A percentile compares a stretch with the other conserved stretches of the same genome.
Conservation (phyloP, 1,140 invertebrate genomes). For the Lordiphosa clarofinis region DNA sequence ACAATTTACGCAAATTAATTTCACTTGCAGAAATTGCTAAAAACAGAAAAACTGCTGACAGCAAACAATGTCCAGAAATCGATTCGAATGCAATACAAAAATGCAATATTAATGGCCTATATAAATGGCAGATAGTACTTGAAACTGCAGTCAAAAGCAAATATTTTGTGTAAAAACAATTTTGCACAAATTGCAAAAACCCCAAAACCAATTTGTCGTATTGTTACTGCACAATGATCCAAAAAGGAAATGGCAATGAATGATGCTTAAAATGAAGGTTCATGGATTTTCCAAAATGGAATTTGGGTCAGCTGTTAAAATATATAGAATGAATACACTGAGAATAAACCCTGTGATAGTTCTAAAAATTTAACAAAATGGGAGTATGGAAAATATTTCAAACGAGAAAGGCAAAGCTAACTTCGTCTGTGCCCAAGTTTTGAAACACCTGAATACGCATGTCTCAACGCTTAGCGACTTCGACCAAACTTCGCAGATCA, state of each 20-base stretch:
- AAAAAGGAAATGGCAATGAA: conserved; percentile 38
- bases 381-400: too few relatives aligned
- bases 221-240: conserved; percentile 49
- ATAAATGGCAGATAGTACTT: conserved; percentile 42
- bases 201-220: conserved; percentile 65
- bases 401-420: too few relatives aligned
- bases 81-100: conserved; percentile 24
- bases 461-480: too few relatives aligned
- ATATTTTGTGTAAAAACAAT: conserved; percentile 67
- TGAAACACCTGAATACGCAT: too few relatives aligned
- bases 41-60: conserved; percentile 46
- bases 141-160: conserved; percentile 50
- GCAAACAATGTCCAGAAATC: conserved; percentile 36
- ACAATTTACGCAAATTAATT: conserved; percentile 75
- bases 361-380: too few relatives aligned
- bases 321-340: too few relatives aligned
- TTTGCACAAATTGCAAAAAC: conserved; percentile 52
- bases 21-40: conserved; percentile 26
- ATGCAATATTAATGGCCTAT: conserved; percentile 62
- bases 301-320: not conserved
- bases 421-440: too few relatives aligned
- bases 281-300: conserved; percentile 24
- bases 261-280: conserved; percentile 24
- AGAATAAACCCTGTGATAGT: too few relatives aligned
- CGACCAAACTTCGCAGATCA: too few relatives aligned